Base-by-base conservation (phyloP, 1,140 invertebrate genomes). In the Cherax quadricarinatus region DNA sequence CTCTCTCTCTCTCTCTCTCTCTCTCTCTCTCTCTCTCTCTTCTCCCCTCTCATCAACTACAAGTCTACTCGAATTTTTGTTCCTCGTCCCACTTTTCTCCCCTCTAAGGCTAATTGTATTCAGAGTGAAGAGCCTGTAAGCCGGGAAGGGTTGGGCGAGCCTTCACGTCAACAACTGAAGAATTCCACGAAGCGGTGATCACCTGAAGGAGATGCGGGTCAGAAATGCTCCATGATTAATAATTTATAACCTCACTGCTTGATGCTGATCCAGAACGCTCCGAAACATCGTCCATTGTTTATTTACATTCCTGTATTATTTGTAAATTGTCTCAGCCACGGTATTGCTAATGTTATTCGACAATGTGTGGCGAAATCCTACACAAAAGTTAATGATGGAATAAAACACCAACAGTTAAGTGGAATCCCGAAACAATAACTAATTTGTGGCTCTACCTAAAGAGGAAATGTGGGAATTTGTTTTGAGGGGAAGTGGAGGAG, bases 21-120 rank as follows among this genome's bases (percentile, higher is more conserved):
- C 30, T 1, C 30, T 41, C 30, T 41, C 30, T 41, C 30, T 70
- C 18, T 14, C 18, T 21, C 66, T 70, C 66, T 70, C 66, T 4
- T 7, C 66, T 21, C 66, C 12, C 66, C 21, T 18, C 6, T 70
- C 66, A 5, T 70, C 66, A 3, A 70, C 66, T 18, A 70, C 66
- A 70, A 70, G 66, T 70, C 66, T 70, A 70, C 66, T 70, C 18
- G 4, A 70, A 18, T 18, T 18, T 70, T 70, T 70, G 14, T 70
- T 21, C 66, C 66, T 18, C 5, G 0, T 18, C 66, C 30, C 30
- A 41, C 30, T 21, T 70, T 70, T 21, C 21, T 70, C 66, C 66
- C 66, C 66, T 70, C 66, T 70, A 70, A 70, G 66, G 66, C 66
- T 70, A 70, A 70, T 70, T 70, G 66, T 70, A 70, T 70, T 70